A percentile compares a stretch with the other conserved stretches of the same genome.
phyloP scores from a whole-genome alignment of 1,140 invertebrate genomes.

The Mycetomoellerius zeteki region DNA sequence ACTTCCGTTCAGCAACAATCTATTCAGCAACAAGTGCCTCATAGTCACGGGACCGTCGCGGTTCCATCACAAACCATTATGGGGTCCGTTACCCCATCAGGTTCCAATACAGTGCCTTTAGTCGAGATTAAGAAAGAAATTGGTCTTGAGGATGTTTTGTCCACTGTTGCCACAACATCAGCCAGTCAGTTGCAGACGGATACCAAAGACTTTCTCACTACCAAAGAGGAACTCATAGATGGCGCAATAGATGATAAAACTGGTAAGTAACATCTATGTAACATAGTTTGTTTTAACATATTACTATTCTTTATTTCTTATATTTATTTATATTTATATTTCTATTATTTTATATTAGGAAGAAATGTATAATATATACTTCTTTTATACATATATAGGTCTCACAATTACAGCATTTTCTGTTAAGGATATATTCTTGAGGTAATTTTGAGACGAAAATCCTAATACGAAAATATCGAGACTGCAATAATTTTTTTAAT shows the following conservation, averaged over 20 bases:
- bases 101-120: slow-evolving; percentile 83
- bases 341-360: neutral
- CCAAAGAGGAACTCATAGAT: slow-evolving; percentile 86
- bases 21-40: slow-evolving; percentile 76
- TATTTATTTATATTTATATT: neutral
- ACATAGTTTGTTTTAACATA: neutral
- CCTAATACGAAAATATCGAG: too few species aligned
- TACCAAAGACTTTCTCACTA: slow-evolving; percentile 87
- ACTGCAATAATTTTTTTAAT: too few species aligned
- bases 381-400: neutral
- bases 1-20: slow-evolving; percentile 61
- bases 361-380: neutral
- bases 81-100: slow-evolving; percentile 32
- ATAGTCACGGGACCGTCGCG: slow-evolving; percentile 79
- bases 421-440: too few species aligned
- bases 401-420: too few species aligned
- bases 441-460: too few species aligned
- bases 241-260: slow-evolving; percentile 85
- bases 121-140: slow-evolving; percentile 86
- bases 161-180: slow-evolving; percentile 77
- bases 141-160: slow-evolving; percentile 82
- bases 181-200: slow-evolving; percentile 80
- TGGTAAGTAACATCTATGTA: slow-evolving; percentile 72
- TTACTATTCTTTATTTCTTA: neutral
- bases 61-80: slow-evolving; percentile 11